Evolutionary conservation across 2,888 invertebrate genomes (phyloP), one percentile per base, ranked within the genome.

Genomic region (Autographa gamma): DNA sequence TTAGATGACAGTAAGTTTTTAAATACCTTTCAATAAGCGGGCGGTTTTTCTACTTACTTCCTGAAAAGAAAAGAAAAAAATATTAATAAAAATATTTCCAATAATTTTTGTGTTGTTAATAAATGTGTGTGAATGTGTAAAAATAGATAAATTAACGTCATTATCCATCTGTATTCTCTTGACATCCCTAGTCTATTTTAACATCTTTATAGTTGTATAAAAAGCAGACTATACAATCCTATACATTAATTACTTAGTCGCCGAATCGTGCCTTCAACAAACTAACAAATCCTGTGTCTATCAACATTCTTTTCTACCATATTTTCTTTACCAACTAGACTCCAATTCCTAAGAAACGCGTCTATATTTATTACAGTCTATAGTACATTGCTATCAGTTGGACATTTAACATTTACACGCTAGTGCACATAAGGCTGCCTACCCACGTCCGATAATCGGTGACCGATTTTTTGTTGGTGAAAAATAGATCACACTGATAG

Each of bases 331-430:
- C 7, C n/a, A n/a, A 48, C n/a, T 2, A 48, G 5, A 48, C n/a
- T 48, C 48, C 43, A 14, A 14, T 63, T 62, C 60, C 60, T 48
- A 60, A 64, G 69, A 70, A 60, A 68, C 56, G 74, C 56, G 58
- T 65, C 60, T 60, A 11, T 66, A 70, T 74, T 76, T 72, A 77
- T 72, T 69, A 68, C 56, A 61, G 43, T 66, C 41, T 69, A 66
- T 80, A 61, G 9, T 41, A 52, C 67, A 61, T 31, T 64, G 60
- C 60, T 52, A 69, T 61, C 71, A 71, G 25, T 69, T 58, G 43
- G 7, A 71, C 81, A 76, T 76, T 70, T 69, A 73, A 76, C 73
- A 73, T 78, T 76, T 69, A 64, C 79, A 76, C 65, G 62, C 66
- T 43, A 18, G 58, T 58, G 64, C 73, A 79, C 73, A 81, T 76